Conservation (phyloP, 1,140 invertebrate species). For the Eufriesea mexicana region DNA sequence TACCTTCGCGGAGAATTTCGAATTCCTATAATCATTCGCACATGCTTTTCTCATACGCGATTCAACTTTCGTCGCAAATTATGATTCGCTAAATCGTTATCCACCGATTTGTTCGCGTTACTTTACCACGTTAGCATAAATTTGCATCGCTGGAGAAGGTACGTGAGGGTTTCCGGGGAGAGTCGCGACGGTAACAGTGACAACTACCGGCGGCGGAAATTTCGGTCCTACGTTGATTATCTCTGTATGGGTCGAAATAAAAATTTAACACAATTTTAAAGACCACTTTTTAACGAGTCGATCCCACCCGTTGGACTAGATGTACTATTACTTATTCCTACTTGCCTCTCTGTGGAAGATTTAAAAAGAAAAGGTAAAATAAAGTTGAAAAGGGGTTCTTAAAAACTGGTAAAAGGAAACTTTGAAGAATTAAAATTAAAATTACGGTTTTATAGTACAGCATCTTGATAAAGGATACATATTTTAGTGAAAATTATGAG, state of each 20-base stretch:
- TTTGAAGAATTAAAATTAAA: too few relatives aligned
- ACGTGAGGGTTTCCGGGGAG: slow-evolving; percentile 24
- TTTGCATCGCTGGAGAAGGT: slow-evolving; percentile 55
- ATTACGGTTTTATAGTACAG: too few relatives aligned
- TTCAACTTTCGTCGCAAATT: slow-evolving; percentile 57
- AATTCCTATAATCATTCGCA: slow-evolving; percentile 26
- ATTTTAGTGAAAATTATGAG: too few relatives aligned
- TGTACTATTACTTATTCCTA: too few relatives aligned
- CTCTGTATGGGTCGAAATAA: not conserved
- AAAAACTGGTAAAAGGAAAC: too few relatives aligned
- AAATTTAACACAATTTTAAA: not conserved
- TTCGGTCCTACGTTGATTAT: slow-evolving; percentile 28
- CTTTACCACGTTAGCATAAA: slow-evolving; percentile 64
- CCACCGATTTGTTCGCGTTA: slow-evolving; percentile 40
- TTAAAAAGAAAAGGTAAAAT: too few relatives aligned
- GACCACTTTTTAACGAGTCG: too few relatives aligned
- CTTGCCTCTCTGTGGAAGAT: too few relatives aligned
- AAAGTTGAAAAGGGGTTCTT: too few relatives aligned
- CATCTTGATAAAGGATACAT: too few relatives aligned
- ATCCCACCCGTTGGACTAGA: not conserved
- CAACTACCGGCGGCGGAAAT: slow-evolving; percentile 19
- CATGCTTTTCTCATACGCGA: not conserved
- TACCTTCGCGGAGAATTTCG: slow-evolving; percentile 14
- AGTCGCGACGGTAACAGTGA: not conserved
- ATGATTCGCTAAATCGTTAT: slow-evolving; percentile 55